phyloP scores from a whole-genome alignment of 1,140 invertebrate genomes.

The Pogonognathellus flavescens region DNA sequence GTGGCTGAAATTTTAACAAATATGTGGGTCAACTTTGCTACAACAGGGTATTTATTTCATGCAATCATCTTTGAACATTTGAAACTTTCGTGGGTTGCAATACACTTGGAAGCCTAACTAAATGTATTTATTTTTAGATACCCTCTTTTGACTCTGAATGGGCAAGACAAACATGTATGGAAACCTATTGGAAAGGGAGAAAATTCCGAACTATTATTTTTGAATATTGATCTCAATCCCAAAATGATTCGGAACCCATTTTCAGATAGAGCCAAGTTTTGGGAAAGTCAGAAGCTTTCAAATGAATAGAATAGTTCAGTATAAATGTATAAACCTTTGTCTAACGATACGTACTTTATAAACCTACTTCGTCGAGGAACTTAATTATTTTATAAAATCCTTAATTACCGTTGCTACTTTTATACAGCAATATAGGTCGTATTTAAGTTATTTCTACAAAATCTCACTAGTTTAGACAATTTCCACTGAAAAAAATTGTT shows the following conservation, averaged over 20 bases:
- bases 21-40: slow-evolving; percentile 66
- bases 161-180: slow-evolving; percentile 41
- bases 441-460: no score
- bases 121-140: slow-evolving; percentile 3
- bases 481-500: no score
- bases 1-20: slow-evolving; percentile 60
- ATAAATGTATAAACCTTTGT: no score
- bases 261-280: slow-evolving; percentile 28
- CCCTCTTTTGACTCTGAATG: slow-evolving; percentile 16
- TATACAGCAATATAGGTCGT: no score
- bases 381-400: no score
- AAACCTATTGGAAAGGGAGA: slow-evolving; percentile 1
- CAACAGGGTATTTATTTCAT: slow-evolving; percentile 52
- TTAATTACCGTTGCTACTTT: no score
- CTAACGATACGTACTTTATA: no score
- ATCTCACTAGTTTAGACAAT: no score
- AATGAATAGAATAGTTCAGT: slow-evolving; percentile 13
- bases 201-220: slow-evolving; percentile 32
- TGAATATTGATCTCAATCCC: slow-evolving; percentile 45
- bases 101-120: not conserved
- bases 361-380: no score
- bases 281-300: slow-evolving; percentile 32
- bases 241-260: slow-evolving; percentile 54
- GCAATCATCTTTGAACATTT: not conserved
- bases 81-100: no score